Conservation (phyloP, 2,113 vertebrate species). For the Ciconia boyciana region DNA sequence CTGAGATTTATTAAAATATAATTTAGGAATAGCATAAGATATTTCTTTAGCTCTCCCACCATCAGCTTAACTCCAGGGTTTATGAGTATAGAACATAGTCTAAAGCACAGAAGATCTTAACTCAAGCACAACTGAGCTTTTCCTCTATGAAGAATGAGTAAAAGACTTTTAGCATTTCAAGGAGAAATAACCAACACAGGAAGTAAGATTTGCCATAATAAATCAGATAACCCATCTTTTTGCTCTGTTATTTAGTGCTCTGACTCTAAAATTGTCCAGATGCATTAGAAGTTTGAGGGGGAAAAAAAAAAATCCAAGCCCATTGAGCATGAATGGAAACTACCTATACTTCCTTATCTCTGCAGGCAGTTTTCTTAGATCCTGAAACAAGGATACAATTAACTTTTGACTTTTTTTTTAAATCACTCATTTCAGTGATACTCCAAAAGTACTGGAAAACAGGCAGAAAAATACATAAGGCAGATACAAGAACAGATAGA, state of each 20-base stretch:
- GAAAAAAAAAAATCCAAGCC: not conserved
- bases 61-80: not conserved
- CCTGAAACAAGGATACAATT: not conserved
- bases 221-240: not conserved
- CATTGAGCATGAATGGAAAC: not conserved
- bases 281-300: not conserved
- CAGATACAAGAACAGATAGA: not conserved
- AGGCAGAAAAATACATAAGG: not conserved
- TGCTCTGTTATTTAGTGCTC: not conserved
- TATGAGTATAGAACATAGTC: not conserved
- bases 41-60: not conserved
- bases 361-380: not conserved
- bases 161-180: not conserved
- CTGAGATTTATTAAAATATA: not conserved
- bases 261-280: not conserved
- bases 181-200: not conserved
- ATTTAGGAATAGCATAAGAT: not conserved
- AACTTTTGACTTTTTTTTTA: not conserved
- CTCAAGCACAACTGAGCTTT: not conserved
- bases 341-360: not conserved
- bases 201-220: not conserved
- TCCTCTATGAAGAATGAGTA: not conserved
- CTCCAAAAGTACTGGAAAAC: not conserved
- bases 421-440: not conserved
- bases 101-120: not conserved